Evolutionary conservation across 2,113 vertebrate genomes (phyloP).

Genomic region (Ranitomeya imitator): DNA sequence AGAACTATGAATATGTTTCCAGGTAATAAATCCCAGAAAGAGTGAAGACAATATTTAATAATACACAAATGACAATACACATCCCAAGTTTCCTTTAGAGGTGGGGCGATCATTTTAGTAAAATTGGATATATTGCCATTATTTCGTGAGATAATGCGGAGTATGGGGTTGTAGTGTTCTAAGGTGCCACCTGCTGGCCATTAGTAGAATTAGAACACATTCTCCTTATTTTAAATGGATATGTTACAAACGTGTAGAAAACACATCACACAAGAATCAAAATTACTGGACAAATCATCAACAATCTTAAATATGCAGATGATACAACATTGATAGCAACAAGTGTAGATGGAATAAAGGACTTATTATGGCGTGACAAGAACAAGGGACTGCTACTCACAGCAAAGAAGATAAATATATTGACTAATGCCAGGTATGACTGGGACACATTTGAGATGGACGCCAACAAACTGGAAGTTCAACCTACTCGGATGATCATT

Average conservation of each 20-base stretch:
- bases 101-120: too few species aligned
- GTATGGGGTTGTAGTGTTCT: not conserved
- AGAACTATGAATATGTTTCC: not conserved
- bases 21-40: not conserved
- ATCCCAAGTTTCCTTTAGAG: not conserved
- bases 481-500: too few species aligned
- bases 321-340: too few species aligned
- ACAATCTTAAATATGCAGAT: too few species aligned
- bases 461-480: too few species aligned
- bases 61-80: not conserved
- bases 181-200: not conserved
- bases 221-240: not conserved
- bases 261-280: not conserved
- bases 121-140: not conserved
- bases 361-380: too few species aligned
- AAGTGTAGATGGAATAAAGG: too few species aligned
- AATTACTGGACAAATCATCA: too few species aligned
- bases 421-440: too few species aligned
- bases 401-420: too few species aligned
- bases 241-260: not conserved
- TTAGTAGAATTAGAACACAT: not conserved
- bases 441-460: too few species aligned
- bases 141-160: not conserved
- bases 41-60: not conserved
- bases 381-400: too few species aligned